A percentile compares a stretch with the other conserved stretches of the same genome.
phyloP scores from a whole-genome alignment of 1,140 invertebrate genomes.

The Drosophila tani region DNA sequence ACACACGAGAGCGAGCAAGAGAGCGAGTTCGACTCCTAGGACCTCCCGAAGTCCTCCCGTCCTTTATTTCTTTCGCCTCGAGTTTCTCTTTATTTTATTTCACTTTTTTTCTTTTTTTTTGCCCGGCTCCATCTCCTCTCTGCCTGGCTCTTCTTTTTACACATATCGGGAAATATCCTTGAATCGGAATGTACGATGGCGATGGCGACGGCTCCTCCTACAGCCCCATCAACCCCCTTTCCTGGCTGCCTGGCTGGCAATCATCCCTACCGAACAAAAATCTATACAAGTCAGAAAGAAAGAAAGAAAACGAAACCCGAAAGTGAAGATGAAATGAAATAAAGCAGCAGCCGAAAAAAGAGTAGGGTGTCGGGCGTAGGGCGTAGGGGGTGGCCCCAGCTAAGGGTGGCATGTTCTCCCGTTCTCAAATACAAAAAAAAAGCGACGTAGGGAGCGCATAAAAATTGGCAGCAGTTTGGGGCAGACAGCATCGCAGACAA shows the following conservation, averaged over 20 bases:
- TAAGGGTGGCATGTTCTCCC: conserved; percentile 2
- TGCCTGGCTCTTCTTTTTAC: conserved; percentile 50
- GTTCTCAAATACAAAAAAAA: conserved; percentile 6
- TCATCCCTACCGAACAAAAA: conserved; percentile 56
- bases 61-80: conserved; percentile 66
- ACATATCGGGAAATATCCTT: conserved; percentile 83
- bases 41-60: conserved; percentile 29
- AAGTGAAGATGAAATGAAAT: conserved; percentile 83
- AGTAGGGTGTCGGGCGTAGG: conserved; percentile 3
- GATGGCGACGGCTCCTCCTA: conserved; percentile 48
- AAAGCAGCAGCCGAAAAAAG: conserved; percentile 69
- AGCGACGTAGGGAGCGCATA: conserved; percentile 72
- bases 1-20: conserved; percentile 31
- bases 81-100: conserved; percentile 42
- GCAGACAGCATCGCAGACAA: conserved; percentile 80
- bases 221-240: neutral
- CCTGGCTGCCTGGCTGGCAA: conserved; percentile 22
- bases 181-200: conserved; percentile 71
- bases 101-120: conserved; percentile 25
- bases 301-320: conserved; percentile 78
- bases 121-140: conserved; percentile 5
- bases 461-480: conserved; percentile 83
- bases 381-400: neutral
- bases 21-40: conserved; percentile 54
- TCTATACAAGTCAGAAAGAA: conserved; percentile 74